Base-by-base conservation (phyloP, 2,797 vertebrate species). In the Melanotaenia maccullochi region DNA sequence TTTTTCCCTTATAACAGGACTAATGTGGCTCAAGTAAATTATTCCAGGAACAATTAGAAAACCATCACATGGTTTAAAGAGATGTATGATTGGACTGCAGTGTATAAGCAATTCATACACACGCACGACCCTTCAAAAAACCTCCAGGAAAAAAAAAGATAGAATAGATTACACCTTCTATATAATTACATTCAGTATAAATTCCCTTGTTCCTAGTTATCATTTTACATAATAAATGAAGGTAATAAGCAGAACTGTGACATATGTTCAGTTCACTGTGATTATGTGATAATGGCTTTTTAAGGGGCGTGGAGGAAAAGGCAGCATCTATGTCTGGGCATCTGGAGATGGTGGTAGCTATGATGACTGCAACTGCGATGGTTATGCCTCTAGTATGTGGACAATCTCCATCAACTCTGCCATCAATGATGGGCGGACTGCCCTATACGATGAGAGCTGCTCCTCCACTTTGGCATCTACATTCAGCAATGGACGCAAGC, bases 371-470 rank as follows among this genome's bases (percentile, higher is more conserved):
- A 99, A 99, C 88, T 99, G 98, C 0, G 98, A 99, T 0, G 98
- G 98, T 40, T 99, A 99, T 0, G 98, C 98, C 55, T 99, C 98
- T 0, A 99, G 98, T 92, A 99, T 99, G 98, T 99, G 98, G 98
- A 99, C 98, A 8, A 98, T 99, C 92, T 99, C 98, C 83, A 99
- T 99, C 90, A 99, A 99, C 91, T 99, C 98, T 0, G 98, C 98
- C 84, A 99, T 99, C 88, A 99, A 99, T 0, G 98, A 99, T 0
- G 98, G 98, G 9, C 95, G 98, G 75, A 99, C 98, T 0, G 98
- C 98, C 14, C 92, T 99, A 25, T 99, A 99, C 0, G 98, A 99
- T 0, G 98, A 99, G 90, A 99, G 98, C 91, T 99, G 98, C 93
- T 99, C 98, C 52, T 99, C 98, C 78, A 99, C 98, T 4, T 90